Base-by-base conservation (phyloP, 92 coral and sea anemone species). In the Porites divaricata region DNA sequence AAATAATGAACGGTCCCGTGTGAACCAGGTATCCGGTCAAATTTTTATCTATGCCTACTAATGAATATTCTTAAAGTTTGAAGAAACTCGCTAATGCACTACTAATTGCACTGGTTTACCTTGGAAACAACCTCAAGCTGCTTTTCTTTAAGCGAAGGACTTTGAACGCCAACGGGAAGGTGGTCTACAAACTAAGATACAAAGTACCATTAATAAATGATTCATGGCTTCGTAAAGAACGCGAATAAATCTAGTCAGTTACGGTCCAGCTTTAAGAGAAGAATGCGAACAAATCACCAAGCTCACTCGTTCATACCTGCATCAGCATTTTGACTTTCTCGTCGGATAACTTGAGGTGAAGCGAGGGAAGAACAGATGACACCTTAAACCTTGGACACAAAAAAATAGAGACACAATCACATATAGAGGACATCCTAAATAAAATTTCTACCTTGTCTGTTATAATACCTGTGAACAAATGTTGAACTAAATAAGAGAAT, bases 271-370 rank as follows among this genome's bases (percentile, higher is more conserved):
- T 54, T 15, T 54, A 54, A 54, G 59, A 54, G 59, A 54, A 54
- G 59, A 54, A 15, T 12, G 59, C 2, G 16, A 8, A 54, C 59
- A 11, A 15, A 11, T 54, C 59, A 54, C 12, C 12, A 54, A 54
- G 59, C 59, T 15, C 14, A 2, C 3, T 11, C 59, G 1, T 54
- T 54, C 16, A 25, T 82, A 96, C 99, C 98, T 90, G 89, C 98
- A 91, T 93, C 48, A 97, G 93, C 62, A 87, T 90, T 75, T 90
- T 85, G 86, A 88, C 89, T 78, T 97, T 97, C 61, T 74, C 89
- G 59, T 97, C 99, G 1, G 99, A 94, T 62, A 97, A 77, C 63
- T 90, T 92, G 16, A 97, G 71, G 82, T 96, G 95, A 56, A 97
- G 84, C 19, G 87, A 89, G 52, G 98, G 97, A 67, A 90, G 91